A percentile compares a stretch with the other conserved stretches of the same genome.
These are phyloP conservation scores for Cheilosia scutellata DNA, from an alignment of 2,888 invertebrate species.

Conservation along the genomic window DNA sequence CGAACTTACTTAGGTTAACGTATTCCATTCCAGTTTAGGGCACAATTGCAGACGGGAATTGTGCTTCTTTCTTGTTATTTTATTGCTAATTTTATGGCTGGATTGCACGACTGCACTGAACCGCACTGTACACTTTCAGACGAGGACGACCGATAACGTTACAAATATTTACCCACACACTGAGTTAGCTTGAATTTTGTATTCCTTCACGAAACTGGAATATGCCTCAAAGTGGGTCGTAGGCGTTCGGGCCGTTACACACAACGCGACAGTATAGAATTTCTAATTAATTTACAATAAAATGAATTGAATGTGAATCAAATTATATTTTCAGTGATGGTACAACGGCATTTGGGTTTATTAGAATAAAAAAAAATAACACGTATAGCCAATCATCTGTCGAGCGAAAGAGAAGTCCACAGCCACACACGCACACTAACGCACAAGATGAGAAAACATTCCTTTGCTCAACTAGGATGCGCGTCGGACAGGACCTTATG, in stretches of 20 bases:
- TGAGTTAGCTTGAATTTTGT: neutral
- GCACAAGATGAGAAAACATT: constrained; percentile 34
- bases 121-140: neutral
- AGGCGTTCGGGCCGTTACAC: neutral
- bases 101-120: constrained; percentile 9
- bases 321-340: constrained; percentile 32
- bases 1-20: constrained; percentile 72
- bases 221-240: constrained; percentile 4
- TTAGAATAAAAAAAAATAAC: constrained; percentile 10
- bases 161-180: neutral
- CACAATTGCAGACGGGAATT: constrained; percentile 55
- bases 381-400: neutral
- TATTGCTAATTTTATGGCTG: constrained; percentile 25
- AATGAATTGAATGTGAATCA: constrained; percentile 31
- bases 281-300: constrained; percentile 21
- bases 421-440: constrained; percentile 49
- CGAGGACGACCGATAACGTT: neutral
- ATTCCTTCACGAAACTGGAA: neutral
- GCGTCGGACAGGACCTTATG: constrained; percentile 61
- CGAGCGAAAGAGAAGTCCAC: constrained; percentile 54
- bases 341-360: constrained; percentile 31
- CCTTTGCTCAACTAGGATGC: constrained; percentile 71
- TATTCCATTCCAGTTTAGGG: constrained; percentile 69
- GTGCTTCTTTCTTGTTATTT: constrained; percentile 27
- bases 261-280: neutral